These are phyloP conservation scores for Hartigia nigra DNA, from an alignment of 2,888 invertebrate species.

Conservation along the genomic window DNA sequence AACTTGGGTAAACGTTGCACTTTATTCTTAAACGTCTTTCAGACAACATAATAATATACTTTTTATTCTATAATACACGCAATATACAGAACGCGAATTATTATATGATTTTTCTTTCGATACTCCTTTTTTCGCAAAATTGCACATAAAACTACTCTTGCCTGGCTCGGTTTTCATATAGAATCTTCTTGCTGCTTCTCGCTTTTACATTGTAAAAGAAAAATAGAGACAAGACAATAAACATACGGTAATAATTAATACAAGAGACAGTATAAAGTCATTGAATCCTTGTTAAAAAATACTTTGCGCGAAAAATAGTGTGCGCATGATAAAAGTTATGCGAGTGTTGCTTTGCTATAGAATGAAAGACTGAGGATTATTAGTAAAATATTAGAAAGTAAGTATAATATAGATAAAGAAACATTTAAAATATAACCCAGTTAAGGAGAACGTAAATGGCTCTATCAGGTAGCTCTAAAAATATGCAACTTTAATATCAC, in stretches of 20 bases:
- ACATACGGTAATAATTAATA: conserved; percentile 5
- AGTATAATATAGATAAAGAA: not conserved
- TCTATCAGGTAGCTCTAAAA: conserved; percentile 17
- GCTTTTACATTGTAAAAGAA: conserved; percentile 12
- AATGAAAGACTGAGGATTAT: not conserved
- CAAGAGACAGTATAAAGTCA: conserved; percentile 5
- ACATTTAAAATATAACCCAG: not conserved
- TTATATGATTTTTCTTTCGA: conserved; percentile 3
- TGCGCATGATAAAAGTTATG: not conserved
- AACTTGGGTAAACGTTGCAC: conserved; percentile 21
- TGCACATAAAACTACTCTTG: conserved; percentile 17
- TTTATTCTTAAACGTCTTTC: conserved; percentile 25
- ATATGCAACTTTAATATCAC: conserved; percentile 25
- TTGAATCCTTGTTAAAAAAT: conserved; percentile 11
- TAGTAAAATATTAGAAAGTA: not conserved
- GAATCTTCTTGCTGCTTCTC: conserved; percentile 13
- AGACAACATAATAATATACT: conserved; percentile 14
- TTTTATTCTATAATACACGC: conserved; percentile 22
- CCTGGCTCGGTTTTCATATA: conserved; percentile 24
- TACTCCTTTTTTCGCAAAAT: conserved; percentile 16
- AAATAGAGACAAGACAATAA: not conserved
- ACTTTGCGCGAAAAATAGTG: conserved; percentile 4
- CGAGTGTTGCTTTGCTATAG: not conserved
- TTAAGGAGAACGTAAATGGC: not conserved
- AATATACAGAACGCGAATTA: conserved; percentile 19